Percentiles rank a stretch among this genome's conserved stretches.
These are phyloP conservation scores for Bambusicola thoracicus DNA, from an alignment of 2,113 vertebrate genomes.

Conservation along the genomic window DNA sequence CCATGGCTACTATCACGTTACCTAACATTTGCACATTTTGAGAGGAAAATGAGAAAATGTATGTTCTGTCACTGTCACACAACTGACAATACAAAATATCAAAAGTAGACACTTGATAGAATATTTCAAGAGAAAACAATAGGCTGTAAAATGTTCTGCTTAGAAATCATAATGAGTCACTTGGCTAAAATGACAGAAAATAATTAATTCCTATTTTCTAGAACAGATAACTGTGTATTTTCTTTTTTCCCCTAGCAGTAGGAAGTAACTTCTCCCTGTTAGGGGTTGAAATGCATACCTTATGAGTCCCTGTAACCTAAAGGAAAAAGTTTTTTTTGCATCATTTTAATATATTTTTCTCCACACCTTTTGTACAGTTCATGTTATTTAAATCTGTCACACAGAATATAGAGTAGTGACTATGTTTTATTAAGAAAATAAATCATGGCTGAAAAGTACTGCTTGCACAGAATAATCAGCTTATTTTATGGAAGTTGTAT, in stretches of 20 bases:
- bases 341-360: background rate
- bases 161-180: background rate
- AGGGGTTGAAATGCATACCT: conserved; percentile 44
- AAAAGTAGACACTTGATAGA: background rate
- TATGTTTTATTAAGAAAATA: conserved; percentile 54
- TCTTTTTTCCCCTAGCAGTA: background rate
- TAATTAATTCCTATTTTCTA: conserved; percentile 29
- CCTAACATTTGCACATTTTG: conserved; percentile 23
- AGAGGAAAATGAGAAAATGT: conserved; percentile 14
- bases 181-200: background rate
- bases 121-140: background rate
- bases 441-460: background rate
- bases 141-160: background rate
- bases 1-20: background rate
- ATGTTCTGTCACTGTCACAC: background rate
- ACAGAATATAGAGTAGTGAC: background rate
- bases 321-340: conserved; percentile 29
- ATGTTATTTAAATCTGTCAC: conserved; percentile 30
- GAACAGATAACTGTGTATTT: conserved; percentile 37
- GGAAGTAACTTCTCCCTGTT: conserved; percentile 34
- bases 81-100: background rate
- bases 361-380: background rate
- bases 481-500: conserved; percentile 5
- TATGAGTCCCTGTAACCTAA: background rate
- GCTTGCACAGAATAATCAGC: background rate